Conservation (phyloP, 2,888 invertebrate species). For the Timema podura region DNA sequence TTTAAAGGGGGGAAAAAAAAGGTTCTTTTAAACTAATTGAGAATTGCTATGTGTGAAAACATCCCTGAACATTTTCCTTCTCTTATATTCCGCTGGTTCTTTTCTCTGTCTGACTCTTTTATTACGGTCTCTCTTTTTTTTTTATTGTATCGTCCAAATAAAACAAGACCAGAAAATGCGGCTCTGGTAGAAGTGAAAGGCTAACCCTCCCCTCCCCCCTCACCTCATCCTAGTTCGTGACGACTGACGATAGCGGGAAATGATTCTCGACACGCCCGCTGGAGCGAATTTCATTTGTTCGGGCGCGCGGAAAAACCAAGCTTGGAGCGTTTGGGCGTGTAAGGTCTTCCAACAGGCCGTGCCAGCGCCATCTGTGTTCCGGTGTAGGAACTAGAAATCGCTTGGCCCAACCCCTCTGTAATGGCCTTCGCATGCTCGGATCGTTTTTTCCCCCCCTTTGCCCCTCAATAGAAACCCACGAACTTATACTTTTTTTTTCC, state of each 20-base stretch:
- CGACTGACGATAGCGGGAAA: slow-evolving; percentile 16
- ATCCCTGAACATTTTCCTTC: no score
- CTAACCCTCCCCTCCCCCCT: no score
- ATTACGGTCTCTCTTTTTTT: no score
- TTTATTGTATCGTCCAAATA: no score
- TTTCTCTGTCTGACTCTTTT: no score
- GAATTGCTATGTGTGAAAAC: no score
- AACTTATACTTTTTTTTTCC: slow-evolving; percentile 12
- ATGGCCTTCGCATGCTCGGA: no score
- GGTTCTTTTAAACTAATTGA: no score
- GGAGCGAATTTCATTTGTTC: slow-evolving; percentile 26
- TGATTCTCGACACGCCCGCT: slow-evolving; percentile 12
- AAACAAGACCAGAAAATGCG: no score
- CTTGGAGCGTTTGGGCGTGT: slow-evolving; percentile 9
- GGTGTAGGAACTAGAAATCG: slow-evolving; percentile 14
- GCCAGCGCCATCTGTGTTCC: slow-evolving; percentile 22
- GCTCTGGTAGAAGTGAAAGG: no score
- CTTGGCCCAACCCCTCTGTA: not conserved
- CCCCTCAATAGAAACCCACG: not conserved
- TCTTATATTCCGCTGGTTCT: no score
- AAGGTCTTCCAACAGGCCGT: slow-evolving; percentile 11
- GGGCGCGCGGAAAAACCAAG: slow-evolving; percentile 20
- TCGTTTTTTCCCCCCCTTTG: not conserved
- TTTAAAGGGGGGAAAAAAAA: no score
- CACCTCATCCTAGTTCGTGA: not conserved